These are phyloP conservation scores for Drosophila putrida DNA, from an alignment of 2,888 invertebrate species.

Conservation along the genomic window DNA sequence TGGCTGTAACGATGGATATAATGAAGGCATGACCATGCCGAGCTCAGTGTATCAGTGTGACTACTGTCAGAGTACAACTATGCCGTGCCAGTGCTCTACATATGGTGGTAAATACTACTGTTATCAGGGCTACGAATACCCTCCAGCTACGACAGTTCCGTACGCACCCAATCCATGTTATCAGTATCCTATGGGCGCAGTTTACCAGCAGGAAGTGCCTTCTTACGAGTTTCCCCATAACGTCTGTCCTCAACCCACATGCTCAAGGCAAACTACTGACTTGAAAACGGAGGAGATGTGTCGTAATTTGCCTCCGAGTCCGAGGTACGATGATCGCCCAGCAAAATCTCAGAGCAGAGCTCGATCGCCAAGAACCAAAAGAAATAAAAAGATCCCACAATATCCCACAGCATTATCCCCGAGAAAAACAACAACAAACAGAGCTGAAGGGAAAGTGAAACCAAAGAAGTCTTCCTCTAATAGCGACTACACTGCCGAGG, in stretches of 20 bases:
- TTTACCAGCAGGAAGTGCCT: neutral
- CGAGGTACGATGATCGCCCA: neutral
- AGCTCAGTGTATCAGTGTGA: conserved; percentile 29
- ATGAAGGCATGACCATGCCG: neutral
- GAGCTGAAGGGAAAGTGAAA: neutral
- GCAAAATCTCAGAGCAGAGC: neutral
- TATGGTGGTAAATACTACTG: neutral
- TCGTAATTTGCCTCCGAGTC: conserved; percentile 2
- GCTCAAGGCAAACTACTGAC: conserved; percentile 24
- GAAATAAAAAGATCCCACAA: neutral
- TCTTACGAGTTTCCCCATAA: neutral
- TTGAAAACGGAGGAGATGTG: conserved; percentile 37
- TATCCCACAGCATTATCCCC: neutral
- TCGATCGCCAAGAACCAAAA: neutral
- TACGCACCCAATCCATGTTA: conserved; percentile 1
- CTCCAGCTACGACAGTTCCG: neutral
- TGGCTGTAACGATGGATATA: conserved; percentile 17
- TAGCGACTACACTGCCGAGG: neutral
- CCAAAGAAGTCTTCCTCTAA: neutral
- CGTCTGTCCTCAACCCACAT: neutral
- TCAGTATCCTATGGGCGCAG: conserved; percentile 3
- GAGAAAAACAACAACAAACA: neutral
- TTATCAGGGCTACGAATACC: neutral
- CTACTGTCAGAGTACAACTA: neutral
- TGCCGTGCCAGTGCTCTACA: neutral